These are phyloP conservation scores for Pantherophis guttatus DNA, from an alignment of 2,113 vertebrate genomes.

Conservation along the genomic window DNA sequence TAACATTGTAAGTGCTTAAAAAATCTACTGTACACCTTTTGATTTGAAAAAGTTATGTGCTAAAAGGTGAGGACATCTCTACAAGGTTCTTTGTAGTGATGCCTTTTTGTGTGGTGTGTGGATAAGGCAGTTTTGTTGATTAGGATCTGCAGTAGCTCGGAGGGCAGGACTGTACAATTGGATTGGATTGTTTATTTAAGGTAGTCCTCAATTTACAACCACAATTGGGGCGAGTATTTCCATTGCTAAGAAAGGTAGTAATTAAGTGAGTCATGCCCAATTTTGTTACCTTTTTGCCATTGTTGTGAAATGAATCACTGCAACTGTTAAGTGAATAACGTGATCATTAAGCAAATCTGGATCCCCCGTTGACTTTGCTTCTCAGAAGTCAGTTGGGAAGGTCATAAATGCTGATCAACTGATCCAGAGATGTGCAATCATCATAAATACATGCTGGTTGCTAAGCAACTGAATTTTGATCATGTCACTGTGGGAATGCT, in stretches of 20 bases:
- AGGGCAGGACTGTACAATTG: not conserved
- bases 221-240: not conserved
- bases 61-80: not conserved
- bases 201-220: not conserved
- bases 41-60: not conserved
- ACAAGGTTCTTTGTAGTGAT: not conserved
- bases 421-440: not conserved
- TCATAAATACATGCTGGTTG: not conserved
- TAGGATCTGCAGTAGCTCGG: not conserved
- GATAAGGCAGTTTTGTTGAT: not conserved
- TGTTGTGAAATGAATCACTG: not conserved
- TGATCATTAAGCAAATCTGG: not conserved
- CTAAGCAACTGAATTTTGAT: not conserved
- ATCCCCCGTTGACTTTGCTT: not conserved
- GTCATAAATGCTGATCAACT: not conserved
- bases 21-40: not conserved
- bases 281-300: not conserved
- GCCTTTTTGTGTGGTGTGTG: not conserved
- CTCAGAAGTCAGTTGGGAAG: not conserved
- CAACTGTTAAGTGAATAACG: not conserved
- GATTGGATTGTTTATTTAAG: not conserved
- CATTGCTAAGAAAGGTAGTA: not conserved
- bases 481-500: not conserved
- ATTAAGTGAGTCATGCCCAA: not conserved
- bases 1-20: not conserved